These are phyloP conservation scores for Hypotaenidia okinawae DNA, from an alignment of 2,797 vertebrate genomes.

Conservation along the genomic window DNA sequence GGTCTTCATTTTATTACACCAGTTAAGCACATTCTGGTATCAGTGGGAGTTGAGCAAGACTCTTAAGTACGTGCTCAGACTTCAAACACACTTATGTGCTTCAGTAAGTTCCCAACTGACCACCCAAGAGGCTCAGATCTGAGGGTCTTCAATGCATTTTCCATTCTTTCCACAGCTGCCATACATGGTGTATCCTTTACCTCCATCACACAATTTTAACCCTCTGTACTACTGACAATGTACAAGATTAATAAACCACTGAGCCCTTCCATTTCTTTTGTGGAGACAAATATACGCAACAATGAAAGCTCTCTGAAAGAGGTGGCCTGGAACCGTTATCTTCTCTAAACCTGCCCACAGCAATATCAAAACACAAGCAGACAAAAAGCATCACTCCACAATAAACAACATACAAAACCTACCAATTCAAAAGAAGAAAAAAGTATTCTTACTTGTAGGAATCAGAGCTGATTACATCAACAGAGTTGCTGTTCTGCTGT, in stretches of 20 bases:
- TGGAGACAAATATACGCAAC: background rate
- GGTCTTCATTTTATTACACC: background rate
- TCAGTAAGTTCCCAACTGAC: background rate
- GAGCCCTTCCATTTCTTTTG: background rate
- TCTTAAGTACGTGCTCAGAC: background rate
- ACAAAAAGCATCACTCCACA: background rate
- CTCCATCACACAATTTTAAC: background rate
- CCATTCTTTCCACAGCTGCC: background rate
- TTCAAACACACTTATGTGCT: background rate
- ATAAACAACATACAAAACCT: background rate
- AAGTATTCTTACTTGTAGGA: constrained; percentile 83
- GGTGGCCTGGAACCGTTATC: background rate
- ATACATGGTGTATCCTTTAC: background rate
- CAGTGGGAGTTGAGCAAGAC: background rate
- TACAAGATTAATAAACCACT: background rate
- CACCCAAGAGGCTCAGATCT: background rate
- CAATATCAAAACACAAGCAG: background rate
- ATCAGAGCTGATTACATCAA: constrained; percentile 83
- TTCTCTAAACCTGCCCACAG: background rate
- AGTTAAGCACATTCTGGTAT: background rate
- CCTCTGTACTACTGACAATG: background rate
- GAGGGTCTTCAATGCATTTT: background rate
- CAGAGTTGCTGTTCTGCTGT: constrained; percentile 77
- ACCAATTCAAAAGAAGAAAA: background rate
- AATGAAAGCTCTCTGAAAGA: background rate